Percentiles rank a stretch among this genome's conserved stretches.
These are phyloP conservation scores for Danionella cerebrum DNA, from an alignment of 2,113 vertebrate genomes.

Conservation along the genomic window DNA sequence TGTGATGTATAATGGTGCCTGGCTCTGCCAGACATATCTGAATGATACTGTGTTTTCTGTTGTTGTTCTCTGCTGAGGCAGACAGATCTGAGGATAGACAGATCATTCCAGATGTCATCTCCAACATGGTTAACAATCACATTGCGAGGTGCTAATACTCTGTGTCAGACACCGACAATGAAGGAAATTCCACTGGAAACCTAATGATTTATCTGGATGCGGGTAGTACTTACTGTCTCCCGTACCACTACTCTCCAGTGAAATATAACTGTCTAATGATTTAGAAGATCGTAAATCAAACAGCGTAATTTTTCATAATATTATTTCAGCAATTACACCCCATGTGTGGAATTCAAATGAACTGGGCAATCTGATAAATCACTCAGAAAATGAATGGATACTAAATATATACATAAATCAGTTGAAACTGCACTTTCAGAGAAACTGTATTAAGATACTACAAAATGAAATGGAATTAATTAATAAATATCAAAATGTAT, in stretches of 20 bases:
- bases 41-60: slow-evolving; percentile 31
- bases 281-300: neutral
- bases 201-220: neutral
- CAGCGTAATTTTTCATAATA: neutral
- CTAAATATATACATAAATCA: too few species aligned
- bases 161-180: neutral
- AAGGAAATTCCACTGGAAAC: neutral
- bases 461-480: too few species aligned
- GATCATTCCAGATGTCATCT: slow-evolving; percentile 10
- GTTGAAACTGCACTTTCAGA: too few species aligned
- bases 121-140: slow-evolving; percentile 5
- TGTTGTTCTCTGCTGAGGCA: slow-evolving; percentile 9
- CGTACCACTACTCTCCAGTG: neutral
- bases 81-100: slow-evolving; percentile 2
- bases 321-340: neutral
- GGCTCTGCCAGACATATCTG: slow-evolving; percentile 6
- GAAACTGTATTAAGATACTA: too few species aligned
- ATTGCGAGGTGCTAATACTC: neutral
- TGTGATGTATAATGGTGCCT: slow-evolving; percentile 37
- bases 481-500: too few species aligned
- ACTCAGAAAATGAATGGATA: too few species aligned
- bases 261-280: neutral
- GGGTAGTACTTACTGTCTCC: neutral
- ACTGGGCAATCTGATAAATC: too few species aligned
- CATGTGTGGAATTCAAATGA: too few species aligned